A percentile compares a stretch with the other conserved stretches of the same genome.
Evolutionary conservation across 2,888 invertebrate genomes (phyloP).

Genomic region (Nomada goodeniana): DNA sequence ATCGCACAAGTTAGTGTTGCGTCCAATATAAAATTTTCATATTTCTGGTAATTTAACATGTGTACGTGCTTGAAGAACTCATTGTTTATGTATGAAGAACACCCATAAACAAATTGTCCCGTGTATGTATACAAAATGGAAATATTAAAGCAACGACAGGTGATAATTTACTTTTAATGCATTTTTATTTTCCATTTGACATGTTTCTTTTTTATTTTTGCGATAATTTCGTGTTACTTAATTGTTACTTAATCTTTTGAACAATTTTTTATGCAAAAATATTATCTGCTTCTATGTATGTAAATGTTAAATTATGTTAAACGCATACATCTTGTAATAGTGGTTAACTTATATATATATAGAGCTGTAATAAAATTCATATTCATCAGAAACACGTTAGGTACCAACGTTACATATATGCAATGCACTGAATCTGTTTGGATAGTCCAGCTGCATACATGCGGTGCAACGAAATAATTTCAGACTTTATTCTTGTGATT

Average conservation of each 20-base stretch:
- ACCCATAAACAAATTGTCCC: slow-evolving; percentile 7
- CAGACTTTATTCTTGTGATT: no score
- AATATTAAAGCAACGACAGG: slow-evolving; percentile 73
- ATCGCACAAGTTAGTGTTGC: slow-evolving; percentile 15
- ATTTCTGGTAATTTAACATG: neutral
- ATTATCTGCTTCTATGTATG: neutral
- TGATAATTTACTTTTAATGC: slow-evolving; percentile 40
- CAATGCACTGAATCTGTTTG: no score
- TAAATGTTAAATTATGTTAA: neutral
- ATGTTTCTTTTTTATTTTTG: neutral
- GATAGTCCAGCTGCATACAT: no score
- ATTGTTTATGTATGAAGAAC: slow-evolving; percentile 12
- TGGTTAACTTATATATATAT: neutral
- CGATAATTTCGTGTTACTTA: neutral
- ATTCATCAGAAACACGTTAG: neutral
- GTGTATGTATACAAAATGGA: slow-evolving; percentile 68
- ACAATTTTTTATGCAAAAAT: neutral
- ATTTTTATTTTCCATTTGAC: neutral
- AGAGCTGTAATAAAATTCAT: neutral
- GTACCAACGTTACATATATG: no score
- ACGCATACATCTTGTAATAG: neutral
- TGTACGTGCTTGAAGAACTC: slow-evolving; percentile 1
- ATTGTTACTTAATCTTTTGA: neutral
- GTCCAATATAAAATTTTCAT: slow-evolving; percentile 11
- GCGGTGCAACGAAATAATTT: no score